Conservation (phyloP, 23 tunicate species). For the Diplosoma virens region DNA sequence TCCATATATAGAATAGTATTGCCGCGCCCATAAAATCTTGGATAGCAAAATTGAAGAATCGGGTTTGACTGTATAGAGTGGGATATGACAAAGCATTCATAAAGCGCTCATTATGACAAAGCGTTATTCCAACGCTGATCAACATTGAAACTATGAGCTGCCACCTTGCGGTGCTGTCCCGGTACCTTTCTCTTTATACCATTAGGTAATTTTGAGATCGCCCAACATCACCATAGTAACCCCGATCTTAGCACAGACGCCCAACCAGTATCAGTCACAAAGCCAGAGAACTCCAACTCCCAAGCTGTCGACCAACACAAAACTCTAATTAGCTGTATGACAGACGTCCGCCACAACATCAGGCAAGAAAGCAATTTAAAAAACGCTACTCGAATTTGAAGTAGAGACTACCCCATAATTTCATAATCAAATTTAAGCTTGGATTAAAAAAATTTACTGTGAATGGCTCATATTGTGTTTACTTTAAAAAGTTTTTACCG, state of each 20-base stretch:
- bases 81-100: slow-evolving; percentile 59
- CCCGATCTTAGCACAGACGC: slow-evolving; percentile 92
- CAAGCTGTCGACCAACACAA: slow-evolving; percentile 54
- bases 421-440: no score
- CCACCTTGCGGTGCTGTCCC: slow-evolving; percentile 99
- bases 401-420: no score
- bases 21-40: no score
- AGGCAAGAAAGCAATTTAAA: not conserved
- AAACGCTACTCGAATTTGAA: no score
- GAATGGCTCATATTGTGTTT: no score
- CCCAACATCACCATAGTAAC: slow-evolving; percentile 68
- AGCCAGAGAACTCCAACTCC: slow-evolving; percentile 69
- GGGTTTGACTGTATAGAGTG: slow-evolving; percentile 73
- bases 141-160: slow-evolving; percentile 95
- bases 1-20: no score
- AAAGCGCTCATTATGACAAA: slow-evolving; percentile 68
- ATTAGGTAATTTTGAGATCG: slow-evolving; percentile 65
- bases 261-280: slow-evolving; percentile 63
- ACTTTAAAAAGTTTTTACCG: no score
- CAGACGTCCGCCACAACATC: slow-evolving; percentile 46
- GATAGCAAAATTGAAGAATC: slow-evolving; percentile 19
- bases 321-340: slow-evolving; percentile 28
- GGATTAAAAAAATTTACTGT: no score
- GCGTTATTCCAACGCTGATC: slow-evolving; percentile 84
- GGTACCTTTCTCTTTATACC: slow-evolving; percentile 89